A percentile compares a stretch with the other conserved stretches of the same genome.
Evolutionary conservation across 92 coral and sea anemone species (phyloP).

Genomic region (Nematostella vectensis): DNA sequence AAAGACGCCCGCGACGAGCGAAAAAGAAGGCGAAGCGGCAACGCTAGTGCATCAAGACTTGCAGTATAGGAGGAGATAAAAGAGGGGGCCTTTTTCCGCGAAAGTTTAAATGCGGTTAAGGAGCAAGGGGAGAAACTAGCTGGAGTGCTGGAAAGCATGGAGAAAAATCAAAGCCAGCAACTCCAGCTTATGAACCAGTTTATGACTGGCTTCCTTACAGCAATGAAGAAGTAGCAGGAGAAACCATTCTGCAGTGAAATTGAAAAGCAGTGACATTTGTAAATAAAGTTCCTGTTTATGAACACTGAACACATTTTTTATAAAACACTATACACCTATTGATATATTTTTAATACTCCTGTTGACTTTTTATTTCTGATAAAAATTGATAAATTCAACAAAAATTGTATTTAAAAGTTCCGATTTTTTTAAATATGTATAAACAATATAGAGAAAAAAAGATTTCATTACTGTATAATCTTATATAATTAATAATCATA

Average conservation of each 20-base stretch:
- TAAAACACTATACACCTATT: no score
- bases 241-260: neutral
- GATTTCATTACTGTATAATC: no score
- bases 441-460: no score
- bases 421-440: no score
- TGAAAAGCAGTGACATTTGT: neutral
- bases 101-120: slow-evolving; percentile 1
- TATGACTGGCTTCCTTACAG: slow-evolving; percentile 21
- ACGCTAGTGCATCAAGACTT: neutral
- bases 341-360: no score
- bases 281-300: neutral
- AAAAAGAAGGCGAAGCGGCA: neutral
- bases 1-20: neutral
- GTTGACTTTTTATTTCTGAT: no score
- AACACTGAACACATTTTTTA: no score
- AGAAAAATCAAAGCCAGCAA: slow-evolving; percentile 21
- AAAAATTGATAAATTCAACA: no score
- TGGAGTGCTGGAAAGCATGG: slow-evolving; percentile 22
- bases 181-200: slow-evolving; percentile 21
- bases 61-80: slow-evolving; percentile 6
- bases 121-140: slow-evolving; percentile 14
- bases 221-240: slow-evolving; percentile 1
- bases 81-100: slow-evolving; percentile 1
- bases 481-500: no score
- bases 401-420: no score